A percentile compares a stretch with the other conserved stretches of the same genome.
Conservation (phyloP, 2,113 vertebrate species). For the Tragelaphus imberbis region DNA sequence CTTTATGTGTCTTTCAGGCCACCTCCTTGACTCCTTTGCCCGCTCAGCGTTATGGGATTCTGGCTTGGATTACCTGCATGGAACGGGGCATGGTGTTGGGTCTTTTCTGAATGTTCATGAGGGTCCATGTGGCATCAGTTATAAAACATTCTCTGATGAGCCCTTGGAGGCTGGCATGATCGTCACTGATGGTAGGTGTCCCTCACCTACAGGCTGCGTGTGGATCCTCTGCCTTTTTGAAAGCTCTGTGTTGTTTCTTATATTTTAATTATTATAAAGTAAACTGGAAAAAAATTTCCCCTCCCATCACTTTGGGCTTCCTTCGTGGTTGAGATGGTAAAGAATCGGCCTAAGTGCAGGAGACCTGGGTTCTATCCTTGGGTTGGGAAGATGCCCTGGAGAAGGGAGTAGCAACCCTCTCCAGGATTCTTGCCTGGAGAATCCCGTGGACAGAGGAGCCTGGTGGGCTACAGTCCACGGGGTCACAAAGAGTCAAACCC, state of each 20-base stretch:
- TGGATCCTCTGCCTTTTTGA: neutral
- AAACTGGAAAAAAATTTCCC: neutral
- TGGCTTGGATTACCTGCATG: slow-evolving; percentile 96
- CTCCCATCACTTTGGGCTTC: neutral
- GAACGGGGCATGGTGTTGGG: slow-evolving; percentile 96
- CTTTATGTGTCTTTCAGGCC: slow-evolving; percentile 81
- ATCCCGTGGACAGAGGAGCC: neutral
- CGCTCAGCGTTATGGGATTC: slow-evolving; percentile 94
- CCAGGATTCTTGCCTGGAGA: neutral
- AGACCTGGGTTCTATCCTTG: neutral
- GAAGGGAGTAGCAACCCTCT: neutral
- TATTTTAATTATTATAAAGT: slow-evolving; percentile 8
- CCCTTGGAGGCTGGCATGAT: slow-evolving; percentile 98
- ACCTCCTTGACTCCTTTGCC: slow-evolving; percentile 97
- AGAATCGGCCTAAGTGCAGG: neutral
- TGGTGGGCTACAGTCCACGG: neutral
- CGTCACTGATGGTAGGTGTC: slow-evolving; percentile 90
- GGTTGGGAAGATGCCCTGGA: neutral
- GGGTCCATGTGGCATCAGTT: slow-evolving; percentile 97
- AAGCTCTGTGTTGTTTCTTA: neutral
- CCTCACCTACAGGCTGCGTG: accelerated
- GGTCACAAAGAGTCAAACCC: neutral
- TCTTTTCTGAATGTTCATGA: slow-evolving; percentile 98
- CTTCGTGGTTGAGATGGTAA: neutral
- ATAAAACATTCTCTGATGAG: slow-evolving; percentile 98